Base-by-base conservation (phyloP, 53 echinoderm and acorn worm species). In the Hippasteria phrygiana region DNA sequence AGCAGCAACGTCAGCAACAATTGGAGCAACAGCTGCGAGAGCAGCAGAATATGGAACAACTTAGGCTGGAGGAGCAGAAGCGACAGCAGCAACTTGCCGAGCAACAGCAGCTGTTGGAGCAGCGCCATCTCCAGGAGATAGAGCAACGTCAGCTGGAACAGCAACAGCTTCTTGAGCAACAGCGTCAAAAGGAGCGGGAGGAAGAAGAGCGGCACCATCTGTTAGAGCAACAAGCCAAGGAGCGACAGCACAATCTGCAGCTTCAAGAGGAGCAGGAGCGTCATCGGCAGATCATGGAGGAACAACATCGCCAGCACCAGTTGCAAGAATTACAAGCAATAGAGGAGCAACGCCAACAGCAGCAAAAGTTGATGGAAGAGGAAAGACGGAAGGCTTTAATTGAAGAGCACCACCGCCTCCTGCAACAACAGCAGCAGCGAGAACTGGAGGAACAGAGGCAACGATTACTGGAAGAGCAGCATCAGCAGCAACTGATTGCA, bases 331-430 rank as follows among this genome's bases (percentile, higher is more conserved):
- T 82, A 7, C 34, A 59, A 26, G 59, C 59, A 4, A 78, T 78
- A 59, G 78, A 78, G 32, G 82, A 82, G 33, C 82, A 82, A 32
- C 64, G 17, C 29, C 82, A 82, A 29, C 85, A 46, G 53, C 79
- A 38, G 39, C 85, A 85, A 35, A 28, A 85, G 50, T 0, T 70
- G 53, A 4, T 85, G 51, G 85, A 85, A 85, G 85, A 85, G 55
- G 70, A 85, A 36, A 42, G 85, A 7, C 85, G 53, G 51, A 47
- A 85, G 37, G 48, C 20, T 20, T 50, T 69, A 32, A 37, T 85
- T 31, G 51, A 85, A 53, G 85, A 85, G 51, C 85, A 85, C 33
- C 85, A 85, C 22, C 85, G 85, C 3, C 71, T 85, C 6, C 22
- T 70, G 85, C 70, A 71, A 35, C 85, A 70, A 55, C 85, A 85